Evolutionary conservation across 2,888 invertebrate species (phyloP), one percentile per base, ranked within the genome.

Genomic region (Athetis lepigone): DNA sequence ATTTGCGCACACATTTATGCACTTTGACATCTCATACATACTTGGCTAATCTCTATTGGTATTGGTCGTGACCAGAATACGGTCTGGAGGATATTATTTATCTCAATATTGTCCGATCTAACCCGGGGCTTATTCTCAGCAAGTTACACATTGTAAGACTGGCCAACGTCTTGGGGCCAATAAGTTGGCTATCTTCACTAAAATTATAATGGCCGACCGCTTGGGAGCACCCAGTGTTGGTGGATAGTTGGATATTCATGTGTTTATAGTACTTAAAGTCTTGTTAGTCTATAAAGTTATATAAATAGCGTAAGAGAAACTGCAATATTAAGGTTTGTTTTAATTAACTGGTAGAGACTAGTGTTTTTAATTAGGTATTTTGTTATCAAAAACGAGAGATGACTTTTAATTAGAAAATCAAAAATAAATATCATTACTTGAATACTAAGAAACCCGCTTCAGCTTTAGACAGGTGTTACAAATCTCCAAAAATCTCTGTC

Each of bases 111-210:
- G 8, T 60, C 37, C 18, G 36, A 2, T 21, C 19, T 52, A 16
- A 70, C 79, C 71, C 43, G 39, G 54, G 71, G 80, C 81, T 77
- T 71, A 79, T 77, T 77, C 54, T 51, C 29, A 39, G 47, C 46
- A 67, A 77, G 64, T 72, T 63, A 65, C 70, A 79, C 50, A 69
- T 47, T 70, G 49, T 61, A 63, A 68, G 75, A 65, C 71, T 60
- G 55, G 62, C 27, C 62, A 61, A 66, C 60, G 80, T 74, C 81
- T 81, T 54, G 81, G 81, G 81, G 75, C 76, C 78, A 80, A 80
- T 81, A 81, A 78, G 68, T 81, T 81, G 77, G 66, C 57, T 57
- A 79, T 77, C 58, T 47, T 37, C 67, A 61, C 74, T 63, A 51
- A 74, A 80, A 78, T 75, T 79, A 77, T 80, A 80, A 80, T 65